These are phyloP conservation scores for Drosophila sechellia DNA, from an alignment of 1,140 invertebrate species.

Conservation along the genomic window DNA sequence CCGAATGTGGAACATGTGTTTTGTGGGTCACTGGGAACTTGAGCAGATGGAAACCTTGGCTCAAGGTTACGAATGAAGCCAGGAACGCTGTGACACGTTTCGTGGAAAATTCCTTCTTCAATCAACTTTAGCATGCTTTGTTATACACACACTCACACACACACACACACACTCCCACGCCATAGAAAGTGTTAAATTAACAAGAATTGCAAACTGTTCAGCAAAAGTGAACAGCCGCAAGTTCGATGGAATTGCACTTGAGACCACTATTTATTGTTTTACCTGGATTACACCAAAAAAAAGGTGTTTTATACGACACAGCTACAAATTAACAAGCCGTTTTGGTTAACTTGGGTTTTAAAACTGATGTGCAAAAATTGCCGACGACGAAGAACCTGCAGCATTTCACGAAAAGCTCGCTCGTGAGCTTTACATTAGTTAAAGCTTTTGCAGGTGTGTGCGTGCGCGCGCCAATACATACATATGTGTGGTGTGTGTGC, in stretches of 20 bases:
- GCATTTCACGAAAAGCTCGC: conserved; percentile 22
- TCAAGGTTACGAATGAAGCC: conserved; percentile 34
- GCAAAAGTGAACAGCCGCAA: background rate
- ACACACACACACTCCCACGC: background rate
- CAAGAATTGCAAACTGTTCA: conserved; percentile 30
- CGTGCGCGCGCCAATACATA: too few species aligned
- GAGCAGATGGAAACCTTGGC: conserved; percentile 25
- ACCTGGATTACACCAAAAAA: conserved; percentile 19
- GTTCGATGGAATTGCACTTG: conserved; percentile 15
- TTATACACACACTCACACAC: conserved; percentile 10
- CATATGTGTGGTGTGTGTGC: background rate
- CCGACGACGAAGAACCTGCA: conserved; percentile 15
- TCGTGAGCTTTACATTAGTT: conserved; percentile 8
- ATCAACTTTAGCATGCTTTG: conserved; percentile 15
- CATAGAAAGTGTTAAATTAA: conserved; percentile 4
- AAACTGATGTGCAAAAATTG: conserved; percentile 40
- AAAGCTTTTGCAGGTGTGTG: conserved; percentile 37
- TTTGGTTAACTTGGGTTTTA: conserved; percentile 34
- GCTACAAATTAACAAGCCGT: conserved; percentile 10
- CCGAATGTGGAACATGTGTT: conserved; percentile 9
- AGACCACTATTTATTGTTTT: conserved; percentile 4
- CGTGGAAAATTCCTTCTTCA: conserved; percentile 46
- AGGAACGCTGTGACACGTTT: conserved; percentile 6
- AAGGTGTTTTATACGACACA: background rate
- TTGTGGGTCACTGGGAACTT: conserved; percentile 44